These are phyloP conservation scores for Azemiops feae DNA, from an alignment of 2,113 vertebrate species.

Conservation along the genomic window DNA sequence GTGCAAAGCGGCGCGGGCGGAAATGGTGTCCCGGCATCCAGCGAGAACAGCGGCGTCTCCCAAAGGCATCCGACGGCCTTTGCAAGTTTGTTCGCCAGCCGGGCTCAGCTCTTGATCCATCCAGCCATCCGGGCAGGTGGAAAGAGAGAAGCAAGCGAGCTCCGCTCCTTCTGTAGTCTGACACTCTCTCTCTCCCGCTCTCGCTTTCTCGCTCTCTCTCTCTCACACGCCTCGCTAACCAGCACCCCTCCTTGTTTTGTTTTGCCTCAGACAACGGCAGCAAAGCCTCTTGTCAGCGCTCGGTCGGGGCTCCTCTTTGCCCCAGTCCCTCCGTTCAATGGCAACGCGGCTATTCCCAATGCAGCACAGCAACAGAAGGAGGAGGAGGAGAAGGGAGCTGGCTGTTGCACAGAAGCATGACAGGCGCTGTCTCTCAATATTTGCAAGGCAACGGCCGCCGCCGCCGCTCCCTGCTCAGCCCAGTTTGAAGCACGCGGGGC, in stretches of 20 bases:
- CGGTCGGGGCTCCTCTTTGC: neutral
- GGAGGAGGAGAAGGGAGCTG: neutral
- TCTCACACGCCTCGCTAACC: slow-evolving; percentile 9
- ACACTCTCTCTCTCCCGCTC: neutral
- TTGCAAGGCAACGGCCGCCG: neutral
- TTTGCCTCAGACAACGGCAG: slow-evolving; percentile 1
- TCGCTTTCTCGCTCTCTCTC: neutral
- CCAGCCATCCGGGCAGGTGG: slow-evolving; percentile 23
- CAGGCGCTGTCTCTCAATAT: slow-evolving; percentile 13
- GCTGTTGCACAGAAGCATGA: slow-evolving; percentile 15
- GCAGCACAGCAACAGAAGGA: slow-evolving; percentile 21
- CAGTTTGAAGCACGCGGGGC: neutral
- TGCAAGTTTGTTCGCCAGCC: slow-evolving; percentile 50
- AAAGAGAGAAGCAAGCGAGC: slow-evolving; percentile 14
- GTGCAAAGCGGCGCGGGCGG: slow-evolving; percentile 48
- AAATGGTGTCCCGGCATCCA: slow-evolving; percentile 47
- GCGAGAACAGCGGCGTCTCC: slow-evolving; percentile 47
- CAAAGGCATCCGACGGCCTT: slow-evolving; percentile 56
- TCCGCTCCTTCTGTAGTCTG: slow-evolving; percentile 18
- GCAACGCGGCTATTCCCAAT: neutral
- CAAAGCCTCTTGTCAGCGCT: neutral
- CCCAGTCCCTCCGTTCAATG: slow-evolving; percentile 11
- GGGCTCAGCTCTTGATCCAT: slow-evolving; percentile 38
- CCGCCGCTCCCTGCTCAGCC: neutral
- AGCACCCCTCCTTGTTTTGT: neutral